Base-by-base conservation (phyloP, 1,140 invertebrate species). In the Caenorhabditis tropicalis region DNA sequence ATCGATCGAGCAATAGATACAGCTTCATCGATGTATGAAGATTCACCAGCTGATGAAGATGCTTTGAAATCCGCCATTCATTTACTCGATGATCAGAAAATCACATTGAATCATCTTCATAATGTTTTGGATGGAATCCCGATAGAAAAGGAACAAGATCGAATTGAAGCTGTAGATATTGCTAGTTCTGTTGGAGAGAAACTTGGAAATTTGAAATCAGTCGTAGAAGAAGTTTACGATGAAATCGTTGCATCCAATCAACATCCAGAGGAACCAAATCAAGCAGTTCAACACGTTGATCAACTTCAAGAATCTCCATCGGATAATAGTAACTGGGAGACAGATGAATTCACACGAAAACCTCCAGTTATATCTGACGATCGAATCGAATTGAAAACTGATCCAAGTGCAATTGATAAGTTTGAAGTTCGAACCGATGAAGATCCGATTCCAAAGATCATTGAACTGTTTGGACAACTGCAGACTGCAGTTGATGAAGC, bases 151-250 rank as follows among this genome's bases (percentile, higher is more conserved):
- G 65, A 74, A 43, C 65, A 43, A 74, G 65, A 74, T 24, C 43
- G 15, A 15, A 74, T 46, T 39, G 65, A 74, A 21, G 65, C 65
- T 12, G 43, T 74, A 3, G 65, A 74, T 74, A 74, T 74, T 46
- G 65, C 65, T n/a, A 43, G 65, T 43, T 43, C 65, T 19, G 65
- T 74, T 43, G 65, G 65, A 74, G 65, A 74, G 36, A 74, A 74
- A 74, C 65, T 74, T 9, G 36, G 36, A 9, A 74, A 43, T 24
- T 43, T 74, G 65, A 74, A 74, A 43, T 21, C 36, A 10, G 33
- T 29, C 24, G 65, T 74, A 43, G 65, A 74, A 74, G 65, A 74
- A 74, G 65, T 74, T 74, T 74, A 74, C 24, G 65, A 74, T 43
- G 65, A 74, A 24, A 15, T 74, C 7, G 12, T 74, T 9, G 10